Conservation (phyloP, 2,113 vertebrate species). For the Gadus macrocephalus region DNA sequence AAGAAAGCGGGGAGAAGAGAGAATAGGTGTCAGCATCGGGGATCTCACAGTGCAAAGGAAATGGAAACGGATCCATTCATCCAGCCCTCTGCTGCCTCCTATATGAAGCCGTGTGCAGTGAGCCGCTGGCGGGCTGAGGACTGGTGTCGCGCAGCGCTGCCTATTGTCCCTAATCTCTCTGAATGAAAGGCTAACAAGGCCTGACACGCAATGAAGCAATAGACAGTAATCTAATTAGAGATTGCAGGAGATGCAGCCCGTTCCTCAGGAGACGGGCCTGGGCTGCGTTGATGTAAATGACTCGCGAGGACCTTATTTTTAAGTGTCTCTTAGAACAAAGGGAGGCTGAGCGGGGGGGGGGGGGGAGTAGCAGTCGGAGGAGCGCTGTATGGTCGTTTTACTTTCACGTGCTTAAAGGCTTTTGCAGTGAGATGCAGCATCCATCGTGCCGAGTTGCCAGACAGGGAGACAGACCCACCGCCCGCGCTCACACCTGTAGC, state of each 20-base stretch:
- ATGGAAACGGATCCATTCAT: too few species aligned
- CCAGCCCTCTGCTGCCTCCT: neutral
- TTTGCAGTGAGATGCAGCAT: slow-evolving; percentile 24
- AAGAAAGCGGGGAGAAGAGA: too few species aligned
- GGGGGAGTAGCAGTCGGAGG: neutral
- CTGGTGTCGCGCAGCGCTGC: slow-evolving; percentile 40
- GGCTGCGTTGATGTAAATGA: slow-evolving; percentile 69
- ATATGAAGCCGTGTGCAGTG: neutral
- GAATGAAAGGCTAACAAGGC: slow-evolving; percentile 69
- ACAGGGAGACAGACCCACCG: slow-evolving; percentile 45
- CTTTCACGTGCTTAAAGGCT: slow-evolving; percentile 45
- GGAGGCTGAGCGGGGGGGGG: slow-evolving; percentile 19
- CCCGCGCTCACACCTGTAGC: slow-evolving; percentile 45
- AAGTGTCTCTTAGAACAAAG: slow-evolving; percentile 61
- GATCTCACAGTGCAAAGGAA: too few species aligned
- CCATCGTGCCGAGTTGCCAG: slow-evolving; percentile 16
- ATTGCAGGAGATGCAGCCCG: slow-evolving; percentile 69
- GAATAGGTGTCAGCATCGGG: too few species aligned
- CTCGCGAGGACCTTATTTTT: slow-evolving; percentile 66
- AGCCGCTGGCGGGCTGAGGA: slow-evolving; percentile 20
- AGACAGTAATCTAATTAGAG: slow-evolving; percentile 78
- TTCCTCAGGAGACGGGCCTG: slow-evolving; percentile 63
- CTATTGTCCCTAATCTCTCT: slow-evolving; percentile 73
- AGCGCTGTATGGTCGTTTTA: slow-evolving; percentile 28
- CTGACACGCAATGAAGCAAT: slow-evolving; percentile 73